Conservation (phyloP, 1,140 invertebrate species). For the Sitophilus oryzae region DNA sequence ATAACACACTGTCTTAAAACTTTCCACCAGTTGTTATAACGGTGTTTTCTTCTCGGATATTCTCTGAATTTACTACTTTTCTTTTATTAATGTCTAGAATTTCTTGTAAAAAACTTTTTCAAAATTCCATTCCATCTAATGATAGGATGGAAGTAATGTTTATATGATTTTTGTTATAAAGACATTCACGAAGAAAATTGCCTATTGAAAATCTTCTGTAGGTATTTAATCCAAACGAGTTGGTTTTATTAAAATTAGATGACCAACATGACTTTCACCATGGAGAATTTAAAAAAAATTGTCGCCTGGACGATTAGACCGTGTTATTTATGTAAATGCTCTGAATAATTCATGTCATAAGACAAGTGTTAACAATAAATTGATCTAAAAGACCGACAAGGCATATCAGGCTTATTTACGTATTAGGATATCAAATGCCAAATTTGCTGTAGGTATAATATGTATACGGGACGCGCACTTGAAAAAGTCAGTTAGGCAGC, state of each 20-base stretch:
- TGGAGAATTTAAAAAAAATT: too few relatives aligned
- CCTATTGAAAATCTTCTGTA: too few relatives aligned
- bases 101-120: neutral
- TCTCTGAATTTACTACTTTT: conserved; percentile 2
- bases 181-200: too few relatives aligned
- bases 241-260: too few relatives aligned
- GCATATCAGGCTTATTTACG: neutral
- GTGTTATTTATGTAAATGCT: too few relatives aligned
- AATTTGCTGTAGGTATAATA: neutral
- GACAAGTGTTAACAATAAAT: neutral
- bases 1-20: conserved; percentile 22
- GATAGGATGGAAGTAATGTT: too few relatives aligned
- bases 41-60: neutral
- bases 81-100: neutral
- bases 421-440: neutral
- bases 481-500: neutral
- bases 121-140: too few relatives aligned
- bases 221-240: too few relatives aligned
- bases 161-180: too few relatives aligned
- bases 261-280: too few relatives aligned
- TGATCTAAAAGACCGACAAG: neutral
- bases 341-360: too few relatives aligned
- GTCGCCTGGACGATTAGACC: too few relatives aligned
- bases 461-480: neutral
- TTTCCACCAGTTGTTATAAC: conserved; percentile 14